These are phyloP conservation scores for Morelia viridis DNA, from an alignment of 2,797 vertebrate species.

Conservation along the genomic window DNA sequence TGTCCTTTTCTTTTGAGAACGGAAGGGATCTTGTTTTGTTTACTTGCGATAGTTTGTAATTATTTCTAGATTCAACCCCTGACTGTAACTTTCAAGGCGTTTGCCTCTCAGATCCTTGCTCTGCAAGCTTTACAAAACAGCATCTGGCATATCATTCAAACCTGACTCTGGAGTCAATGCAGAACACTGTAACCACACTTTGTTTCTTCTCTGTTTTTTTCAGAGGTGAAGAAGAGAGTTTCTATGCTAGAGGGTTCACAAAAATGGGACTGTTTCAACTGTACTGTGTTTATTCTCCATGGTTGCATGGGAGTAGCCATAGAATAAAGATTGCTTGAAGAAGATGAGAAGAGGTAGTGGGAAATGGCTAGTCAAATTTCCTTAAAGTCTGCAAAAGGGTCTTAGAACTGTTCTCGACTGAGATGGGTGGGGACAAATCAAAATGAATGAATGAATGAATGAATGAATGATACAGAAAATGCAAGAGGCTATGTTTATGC, in stretches of 20 bases:
- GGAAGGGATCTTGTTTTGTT: neutral
- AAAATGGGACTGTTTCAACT: neutral
- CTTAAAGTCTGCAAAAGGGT: neutral
- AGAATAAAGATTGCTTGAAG: neutral
- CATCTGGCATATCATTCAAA: neutral
- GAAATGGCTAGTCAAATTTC: neutral
- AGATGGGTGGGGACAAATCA: too few species aligned
- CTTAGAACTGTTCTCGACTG: neutral
- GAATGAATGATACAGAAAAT: neutral
- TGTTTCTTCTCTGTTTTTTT: neutral
- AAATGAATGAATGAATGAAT: too few species aligned
- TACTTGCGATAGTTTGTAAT: neutral
- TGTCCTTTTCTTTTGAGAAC: neutral
- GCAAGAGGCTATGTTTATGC: slow-evolving; percentile 22
- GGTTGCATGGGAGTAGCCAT: neutral
- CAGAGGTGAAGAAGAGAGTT: neutral
- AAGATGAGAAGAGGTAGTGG: neutral
- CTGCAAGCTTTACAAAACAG: neutral
- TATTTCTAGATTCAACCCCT: neutral
- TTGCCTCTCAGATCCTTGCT: neutral
- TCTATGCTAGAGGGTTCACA: neutral
- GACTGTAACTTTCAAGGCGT: neutral
- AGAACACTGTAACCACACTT: neutral
- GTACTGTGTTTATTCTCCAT: neutral
- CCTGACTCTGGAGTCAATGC: neutral